phyloP scores from a whole-genome alignment of 1,140 invertebrate genomes.

The Cydia strobilella region DNA sequence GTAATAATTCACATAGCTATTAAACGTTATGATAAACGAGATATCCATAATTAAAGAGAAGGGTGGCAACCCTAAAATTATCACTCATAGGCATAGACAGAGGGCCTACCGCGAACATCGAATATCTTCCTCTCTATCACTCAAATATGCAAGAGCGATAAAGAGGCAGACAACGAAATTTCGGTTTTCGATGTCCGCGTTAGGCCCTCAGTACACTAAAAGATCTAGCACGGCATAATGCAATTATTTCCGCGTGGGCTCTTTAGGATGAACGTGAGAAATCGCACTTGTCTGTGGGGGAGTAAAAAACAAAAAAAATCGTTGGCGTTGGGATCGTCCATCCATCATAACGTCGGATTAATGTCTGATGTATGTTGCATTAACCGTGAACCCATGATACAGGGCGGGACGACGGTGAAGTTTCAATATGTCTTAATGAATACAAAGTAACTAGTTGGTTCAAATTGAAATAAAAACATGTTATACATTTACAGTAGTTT shows the following conservation, averaged over 20 bases:
- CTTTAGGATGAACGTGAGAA: conserved; percentile 70
- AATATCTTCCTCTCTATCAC: too few relatives aligned
- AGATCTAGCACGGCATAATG: conserved; percentile 72
- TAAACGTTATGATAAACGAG: conserved; percentile 64
- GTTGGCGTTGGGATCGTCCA: conserved; percentile 7
- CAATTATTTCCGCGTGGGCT: conserved; percentile 67
- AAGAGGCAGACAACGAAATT: too few relatives aligned
- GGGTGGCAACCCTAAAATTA: conserved; percentile 56
- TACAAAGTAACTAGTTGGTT: not conserved
- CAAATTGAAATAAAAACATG: not conserved
- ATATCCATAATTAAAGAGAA: conserved; percentile 67
- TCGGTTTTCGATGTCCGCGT: too few relatives aligned
- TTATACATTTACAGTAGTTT: too few relatives aligned
- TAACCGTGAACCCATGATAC: not conserved
- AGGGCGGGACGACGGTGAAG: not conserved
- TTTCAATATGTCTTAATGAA: conserved; percentile 9
- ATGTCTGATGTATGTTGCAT: conserved; percentile 18
- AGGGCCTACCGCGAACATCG: not conserved
- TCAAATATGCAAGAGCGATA: too few relatives aligned
- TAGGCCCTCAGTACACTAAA: conserved; percentile 40
- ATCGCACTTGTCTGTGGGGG: conserved; percentile 56
- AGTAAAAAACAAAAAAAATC: conserved; percentile 59
- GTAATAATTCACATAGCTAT: conserved; percentile 61
- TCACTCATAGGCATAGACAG: conserved; percentile 46
- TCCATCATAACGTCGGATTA: conserved; percentile 21